Evolutionary conservation across 2,113 vertebrate species (phyloP).

Genomic region (Todiramphus saurophagus): DNA sequence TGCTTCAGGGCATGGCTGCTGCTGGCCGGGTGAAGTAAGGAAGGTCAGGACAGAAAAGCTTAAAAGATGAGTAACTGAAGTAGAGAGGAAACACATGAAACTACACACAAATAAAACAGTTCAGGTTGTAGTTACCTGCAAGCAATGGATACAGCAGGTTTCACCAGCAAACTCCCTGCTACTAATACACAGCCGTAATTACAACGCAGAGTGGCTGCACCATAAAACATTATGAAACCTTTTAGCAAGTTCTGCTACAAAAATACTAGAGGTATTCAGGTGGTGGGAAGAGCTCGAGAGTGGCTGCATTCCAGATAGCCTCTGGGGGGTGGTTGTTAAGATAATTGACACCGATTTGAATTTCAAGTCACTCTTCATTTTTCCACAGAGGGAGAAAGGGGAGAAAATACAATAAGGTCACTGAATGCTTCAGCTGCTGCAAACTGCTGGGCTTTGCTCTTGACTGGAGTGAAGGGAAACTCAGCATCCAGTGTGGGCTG

Average conservation of each 20-base stretch:
- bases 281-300: neutral
- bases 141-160: neutral
- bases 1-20: neutral
- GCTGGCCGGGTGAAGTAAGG: neutral
- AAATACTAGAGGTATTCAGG: neutral
- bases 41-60: neutral
- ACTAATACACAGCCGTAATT: neutral
- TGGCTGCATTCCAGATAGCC: neutral
- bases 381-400: neutral
- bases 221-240: neutral
- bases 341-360: neutral
- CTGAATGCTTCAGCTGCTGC: neutral
- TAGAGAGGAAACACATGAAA: neutral
- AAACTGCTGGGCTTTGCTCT: slow-evolving; percentile 8
- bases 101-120: neutral
- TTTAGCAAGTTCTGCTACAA: neutral
- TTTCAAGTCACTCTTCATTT: slow-evolving; percentile 7
- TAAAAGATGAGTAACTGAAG: neutral
- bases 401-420: slow-evolving; percentile 68
- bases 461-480: slow-evolving; percentile 47
- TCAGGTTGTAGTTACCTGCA: neutral
- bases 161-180: neutral
- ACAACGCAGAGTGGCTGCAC: neutral
- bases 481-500: neutral
- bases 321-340: neutral